Evolutionary conservation across 2,888 invertebrate genomes (phyloP).

Genomic region (Stenotaenia linearis): DNA sequence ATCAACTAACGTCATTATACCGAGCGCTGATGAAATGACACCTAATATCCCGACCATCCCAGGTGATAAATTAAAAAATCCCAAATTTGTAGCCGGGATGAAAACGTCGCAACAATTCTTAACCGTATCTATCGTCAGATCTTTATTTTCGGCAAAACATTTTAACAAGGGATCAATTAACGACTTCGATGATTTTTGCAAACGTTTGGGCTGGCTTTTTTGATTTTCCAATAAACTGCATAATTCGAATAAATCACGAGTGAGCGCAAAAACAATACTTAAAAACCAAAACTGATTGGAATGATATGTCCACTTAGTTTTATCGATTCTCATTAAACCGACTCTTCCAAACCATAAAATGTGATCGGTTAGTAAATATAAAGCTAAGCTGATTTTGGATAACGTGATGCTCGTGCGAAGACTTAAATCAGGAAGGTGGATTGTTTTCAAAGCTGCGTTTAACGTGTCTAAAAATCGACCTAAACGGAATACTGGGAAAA

Average conservation of each 20-base stretch:
- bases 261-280: constrained; percentile 70
- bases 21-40: constrained; percentile 71
- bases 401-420: constrained; percentile 67
- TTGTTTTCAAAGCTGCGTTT: constrained; percentile 64
- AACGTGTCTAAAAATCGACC: constrained; percentile 78
- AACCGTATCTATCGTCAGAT: constrained; percentile 70
- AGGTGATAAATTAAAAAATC: constrained; percentile 69
- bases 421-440: constrained; percentile 65
- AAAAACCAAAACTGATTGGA: constrained; percentile 71
- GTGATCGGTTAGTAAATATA: constrained; percentile 79
- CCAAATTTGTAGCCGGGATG: constrained; percentile 75
- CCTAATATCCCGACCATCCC: constrained; percentile 72
- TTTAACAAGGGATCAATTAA: neutral
- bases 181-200: neutral
- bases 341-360: constrained; percentile 68
- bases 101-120: constrained; percentile 83
- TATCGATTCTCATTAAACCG: constrained; percentile 54
- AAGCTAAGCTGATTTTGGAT: constrained; percentile 69
- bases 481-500: constrained; percentile 67
- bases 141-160: constrained; percentile 51
- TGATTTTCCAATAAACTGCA: constrained; percentile 39
- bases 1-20: constrained; percentile 66
- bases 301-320: constrained; percentile 64
- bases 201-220: neutral
- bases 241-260: constrained; percentile 80